These are phyloP conservation scores for Malacoraja senta DNA, from an alignment of 2,797 vertebrate genomes.

Conservation along the genomic window DNA sequence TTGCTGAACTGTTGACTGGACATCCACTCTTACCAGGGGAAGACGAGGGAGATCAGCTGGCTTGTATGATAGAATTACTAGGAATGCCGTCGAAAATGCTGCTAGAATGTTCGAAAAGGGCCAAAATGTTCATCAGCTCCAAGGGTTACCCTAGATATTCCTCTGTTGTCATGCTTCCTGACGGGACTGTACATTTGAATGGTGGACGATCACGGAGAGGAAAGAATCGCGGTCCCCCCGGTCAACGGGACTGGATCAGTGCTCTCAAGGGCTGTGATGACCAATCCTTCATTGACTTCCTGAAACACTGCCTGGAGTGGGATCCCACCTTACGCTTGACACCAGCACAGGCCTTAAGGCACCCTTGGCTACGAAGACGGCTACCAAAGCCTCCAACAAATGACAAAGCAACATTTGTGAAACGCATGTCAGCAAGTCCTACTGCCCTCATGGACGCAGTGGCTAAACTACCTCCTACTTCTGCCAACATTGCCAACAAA, in stretches of 20 bases:
- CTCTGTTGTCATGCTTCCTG: slow-evolving; percentile 26
- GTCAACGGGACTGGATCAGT: slow-evolving; percentile 35
- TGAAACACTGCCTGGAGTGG: slow-evolving; percentile 37
- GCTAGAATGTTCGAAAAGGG: slow-evolving; percentile 36
- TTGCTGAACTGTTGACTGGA: slow-evolving; percentile 39
- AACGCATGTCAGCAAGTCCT: slow-evolving; percentile 34
- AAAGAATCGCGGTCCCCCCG: slow-evolving; percentile 35
- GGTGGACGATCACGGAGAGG: slow-evolving; percentile 37
- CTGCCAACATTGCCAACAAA: slow-evolving; percentile 34
- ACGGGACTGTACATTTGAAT: slow-evolving; percentile 35
- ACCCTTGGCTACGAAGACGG: slow-evolving; percentile 36
- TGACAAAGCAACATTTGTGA: slow-evolving; percentile 32
- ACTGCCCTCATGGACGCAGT: slow-evolving; percentile 33
- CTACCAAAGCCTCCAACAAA: slow-evolving; percentile 32
- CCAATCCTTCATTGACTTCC: slow-evolving; percentile 33
- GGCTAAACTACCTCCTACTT: slow-evolving; percentile 35
- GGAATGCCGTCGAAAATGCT: slow-evolving; percentile 34
- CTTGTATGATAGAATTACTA: slow-evolving; percentile 39
- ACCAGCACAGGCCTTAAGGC: slow-evolving; percentile 38
- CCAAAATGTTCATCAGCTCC: slow-evolving; percentile 38
- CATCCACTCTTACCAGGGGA: slow-evolving; percentile 39
- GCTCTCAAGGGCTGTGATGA: slow-evolving; percentile 39
- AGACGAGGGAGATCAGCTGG: slow-evolving; percentile 39
- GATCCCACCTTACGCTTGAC: slow-evolving; percentile 37
- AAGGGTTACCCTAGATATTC: slow-evolving; percentile 38